Conservation (phyloP, 2,797 vertebrate genomes). For the Ceryle rudis region DNA sequence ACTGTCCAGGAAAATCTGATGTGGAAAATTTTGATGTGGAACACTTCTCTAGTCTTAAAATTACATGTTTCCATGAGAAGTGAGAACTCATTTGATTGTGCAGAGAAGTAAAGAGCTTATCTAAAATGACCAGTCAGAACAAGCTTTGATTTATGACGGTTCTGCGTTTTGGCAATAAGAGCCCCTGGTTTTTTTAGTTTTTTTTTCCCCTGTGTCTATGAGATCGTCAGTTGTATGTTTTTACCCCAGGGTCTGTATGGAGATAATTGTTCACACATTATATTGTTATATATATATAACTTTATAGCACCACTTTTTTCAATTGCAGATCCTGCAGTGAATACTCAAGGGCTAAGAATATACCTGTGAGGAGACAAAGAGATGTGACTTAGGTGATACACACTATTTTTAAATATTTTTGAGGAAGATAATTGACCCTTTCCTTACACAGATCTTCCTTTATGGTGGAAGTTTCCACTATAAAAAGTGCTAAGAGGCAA, state of each 20-base stretch:
- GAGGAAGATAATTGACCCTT: background rate
- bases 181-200: background rate
- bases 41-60: conserved; percentile 17
- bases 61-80: conserved; percentile 1
- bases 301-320: background rate
- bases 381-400: background rate
- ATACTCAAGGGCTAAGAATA: background rate
- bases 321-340: background rate
- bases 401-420: background rate
- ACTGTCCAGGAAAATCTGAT: background rate
- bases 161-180: background rate
- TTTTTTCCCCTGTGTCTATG: background rate
- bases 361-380: background rate
- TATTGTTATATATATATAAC: too few species aligned
- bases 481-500: background rate
- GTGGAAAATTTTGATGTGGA: background rate
- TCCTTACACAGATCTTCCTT: background rate
- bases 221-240: background rate
- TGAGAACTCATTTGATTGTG: background rate
- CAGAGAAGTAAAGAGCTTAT: background rate
- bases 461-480: background rate
- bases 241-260: background rate
- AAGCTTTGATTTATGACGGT: background rate
- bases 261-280: background rate
- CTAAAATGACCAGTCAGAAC: background rate